These are phyloP conservation scores for Stylophora pistillata DNA, from an alignment of 64 coral and sea anemone species.

Conservation along the genomic window DNA sequence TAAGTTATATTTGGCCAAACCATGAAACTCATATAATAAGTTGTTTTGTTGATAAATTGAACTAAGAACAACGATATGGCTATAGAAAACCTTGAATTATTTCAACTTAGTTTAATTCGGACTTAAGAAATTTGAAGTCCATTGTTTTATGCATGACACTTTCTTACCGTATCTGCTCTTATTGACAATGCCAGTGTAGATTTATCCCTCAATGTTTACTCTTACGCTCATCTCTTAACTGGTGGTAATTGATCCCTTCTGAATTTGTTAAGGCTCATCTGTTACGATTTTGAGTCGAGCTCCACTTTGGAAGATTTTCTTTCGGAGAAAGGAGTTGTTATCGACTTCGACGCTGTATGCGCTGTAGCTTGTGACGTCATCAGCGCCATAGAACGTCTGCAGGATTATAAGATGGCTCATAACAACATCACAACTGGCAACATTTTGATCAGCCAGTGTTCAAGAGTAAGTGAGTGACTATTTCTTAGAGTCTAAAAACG, in stretches of 20 bases:
- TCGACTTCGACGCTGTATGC: slow-evolving; percentile 41
- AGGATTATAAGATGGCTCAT: slow-evolving; percentile 32
- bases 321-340: slow-evolving; percentile 24
- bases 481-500: not conserved
- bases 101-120: too few relatives aligned
- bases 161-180: too few relatives aligned
- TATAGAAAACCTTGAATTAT: too few relatives aligned
- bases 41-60: too few relatives aligned
- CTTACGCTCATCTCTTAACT: not conserved
- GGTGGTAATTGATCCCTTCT: too few relatives aligned
- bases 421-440: slow-evolving; percentile 32
- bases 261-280: not conserved
- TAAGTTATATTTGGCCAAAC: not conserved
- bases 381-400: slow-evolving; percentile 27
- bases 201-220: too few relatives aligned
- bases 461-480: slow-evolving; percentile 23
- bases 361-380: slow-evolving; percentile 37
- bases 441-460: slow-evolving; percentile 44
- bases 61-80: too few relatives aligned
- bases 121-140: too few relatives aligned
- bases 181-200: too few relatives aligned
- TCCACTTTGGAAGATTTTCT: slow-evolving; percentile 55
- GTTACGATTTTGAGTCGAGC: slow-evolving; percentile 54
- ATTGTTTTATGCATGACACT: too few relatives aligned
- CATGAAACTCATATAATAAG: too few relatives aligned